Base-by-base conservation (phyloP, 2,797 vertebrate genomes). In the Silurus aristotelis region DNA sequence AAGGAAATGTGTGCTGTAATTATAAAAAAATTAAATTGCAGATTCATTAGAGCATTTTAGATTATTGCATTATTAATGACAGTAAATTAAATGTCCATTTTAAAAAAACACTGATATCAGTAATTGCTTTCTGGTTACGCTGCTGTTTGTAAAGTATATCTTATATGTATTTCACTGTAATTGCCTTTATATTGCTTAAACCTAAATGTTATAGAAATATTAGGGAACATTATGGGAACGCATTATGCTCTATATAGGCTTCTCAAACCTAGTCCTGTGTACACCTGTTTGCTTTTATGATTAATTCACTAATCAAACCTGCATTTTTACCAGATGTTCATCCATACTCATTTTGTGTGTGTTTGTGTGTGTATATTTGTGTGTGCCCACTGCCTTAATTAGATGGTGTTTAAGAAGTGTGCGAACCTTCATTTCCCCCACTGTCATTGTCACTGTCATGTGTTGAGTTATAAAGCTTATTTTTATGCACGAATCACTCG, bases 391-490 rank as follows among this genome's bases (percentile, higher is more conserved):
- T 15, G 58, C 20, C 3, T 38, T 38, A 38, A 38, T 38, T 5
- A 19, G 27, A 60, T 19, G 7, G 8, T 13, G 5, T 60, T 7
- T 38, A 60, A 77, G 38, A 38, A 20, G 27, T 60, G 19, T 60
- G 19, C 27, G 12, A 20, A 38, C 75, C 19, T 38, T 61, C 60
- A 78, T 78, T 78, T 38, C 25, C 75, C 15, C 0, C 10, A 7
- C 56, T 77, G 73, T 38, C 73, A 58, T 20, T 38, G 38, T 38
- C 38, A 38, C 38, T 38, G 0, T 77, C 73, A 77, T 58, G 25
- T 78, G 12, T 78, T 78, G 5, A 61, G 31, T 20, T 78, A 78
- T 46, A 78, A 43, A 61, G 13, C 76, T 22, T 78, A 63, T 63
- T 78, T 78, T 78, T 43, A 61, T 43, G 58, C 76, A 61, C 22